Conservation (phyloP, 2,888 invertebrate genomes). For the Folsomia candida region DNA sequence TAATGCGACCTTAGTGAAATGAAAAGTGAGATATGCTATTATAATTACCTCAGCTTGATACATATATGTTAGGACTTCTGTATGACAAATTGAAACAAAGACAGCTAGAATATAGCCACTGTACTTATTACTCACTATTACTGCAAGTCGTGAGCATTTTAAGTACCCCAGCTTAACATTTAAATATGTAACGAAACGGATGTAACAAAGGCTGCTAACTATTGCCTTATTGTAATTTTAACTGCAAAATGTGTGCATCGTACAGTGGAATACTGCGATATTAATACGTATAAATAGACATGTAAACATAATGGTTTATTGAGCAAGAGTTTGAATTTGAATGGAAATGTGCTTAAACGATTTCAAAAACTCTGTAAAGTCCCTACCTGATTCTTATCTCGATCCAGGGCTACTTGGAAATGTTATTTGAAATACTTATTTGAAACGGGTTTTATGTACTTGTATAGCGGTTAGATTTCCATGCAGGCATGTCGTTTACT, state of each 20-base stretch:
- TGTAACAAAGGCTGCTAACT: neutral
- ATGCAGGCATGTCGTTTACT: neutral
- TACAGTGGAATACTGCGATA: neutral
- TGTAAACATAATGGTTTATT: too few relatives aligned
- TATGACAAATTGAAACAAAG: too few relatives aligned
- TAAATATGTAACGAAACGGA: neutral
- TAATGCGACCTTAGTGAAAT: neutral
- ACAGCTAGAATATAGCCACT: too few relatives aligned
- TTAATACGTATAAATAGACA: too few relatives aligned
- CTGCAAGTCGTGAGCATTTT: too few relatives aligned
- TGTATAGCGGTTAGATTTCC: neutral
- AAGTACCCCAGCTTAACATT: neutral
- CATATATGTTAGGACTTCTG: too few relatives aligned
- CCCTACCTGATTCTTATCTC: too few relatives aligned
- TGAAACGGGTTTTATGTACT: neutral
- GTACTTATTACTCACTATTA: too few relatives aligned
- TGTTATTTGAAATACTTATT: neutral
- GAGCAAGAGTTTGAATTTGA: too few relatives aligned
- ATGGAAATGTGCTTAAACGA: neutral
- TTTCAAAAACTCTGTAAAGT: too few relatives aligned
- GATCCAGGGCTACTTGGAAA: too few relatives aligned
- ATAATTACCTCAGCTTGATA: too few relatives aligned
- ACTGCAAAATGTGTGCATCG: neutral
- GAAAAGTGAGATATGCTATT: neutral
- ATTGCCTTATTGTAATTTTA: neutral